Conservation (phyloP, 2,797 vertebrate genomes). For the Carcharodon carcharias region DNA sequence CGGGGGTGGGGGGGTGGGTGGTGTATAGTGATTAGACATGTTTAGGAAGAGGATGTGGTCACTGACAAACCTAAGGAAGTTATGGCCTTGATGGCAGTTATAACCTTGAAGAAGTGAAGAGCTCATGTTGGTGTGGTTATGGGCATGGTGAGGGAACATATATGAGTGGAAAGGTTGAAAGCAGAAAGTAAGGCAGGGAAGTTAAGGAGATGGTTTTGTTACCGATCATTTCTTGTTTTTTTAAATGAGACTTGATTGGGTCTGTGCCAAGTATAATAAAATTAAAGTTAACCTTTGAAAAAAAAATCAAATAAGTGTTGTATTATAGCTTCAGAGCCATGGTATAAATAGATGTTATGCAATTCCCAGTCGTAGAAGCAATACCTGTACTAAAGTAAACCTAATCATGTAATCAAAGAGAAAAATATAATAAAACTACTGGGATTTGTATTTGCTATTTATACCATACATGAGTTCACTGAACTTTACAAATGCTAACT, state of each 20-base stretch:
- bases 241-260: neutral
- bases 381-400: neutral
- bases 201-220: neutral
- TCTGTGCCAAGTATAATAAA: neutral
- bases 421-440: neutral
- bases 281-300: neutral
- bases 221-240: neutral
- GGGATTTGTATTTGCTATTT: conserved; percentile 7
- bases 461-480: neutral
- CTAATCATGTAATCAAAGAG: neutral
- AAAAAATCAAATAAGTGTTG: neutral
- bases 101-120: neutral
- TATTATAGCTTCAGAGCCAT: neutral
- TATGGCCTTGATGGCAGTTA: neutral
- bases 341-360: neutral
- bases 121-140: neutral
- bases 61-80: neutral
- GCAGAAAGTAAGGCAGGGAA: neutral
- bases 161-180: neutral
- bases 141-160: neutral
- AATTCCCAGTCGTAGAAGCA: neutral
- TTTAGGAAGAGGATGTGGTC: neutral
- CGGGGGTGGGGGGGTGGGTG: too few species aligned
- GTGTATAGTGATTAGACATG: neutral
- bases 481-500: conserved; percentile 4